Evolutionary conservation across 2,888 invertebrate species (phyloP), one percentile per base, ranked within the genome.

Genomic region (Aphidius colemani): DNA sequence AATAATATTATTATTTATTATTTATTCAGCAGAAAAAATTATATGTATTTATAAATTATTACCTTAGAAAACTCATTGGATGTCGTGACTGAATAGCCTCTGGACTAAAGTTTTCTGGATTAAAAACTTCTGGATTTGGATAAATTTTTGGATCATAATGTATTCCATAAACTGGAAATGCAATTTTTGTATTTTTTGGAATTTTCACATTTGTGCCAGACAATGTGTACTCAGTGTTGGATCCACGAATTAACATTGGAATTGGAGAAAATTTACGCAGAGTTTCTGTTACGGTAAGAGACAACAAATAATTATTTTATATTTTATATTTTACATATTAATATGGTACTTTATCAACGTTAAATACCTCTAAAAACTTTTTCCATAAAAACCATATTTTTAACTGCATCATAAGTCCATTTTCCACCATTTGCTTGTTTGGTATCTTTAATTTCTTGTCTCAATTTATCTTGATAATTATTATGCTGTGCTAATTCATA

Each of bases 261-360:
- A 78, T 74, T 3, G 83, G 81, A 55, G 85, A 84, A 72, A 83
- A 83, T 57, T 81, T 78, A 13, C 85, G 75, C 30, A 85, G 70
- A 0, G 84, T 82, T 73, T 85, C 85, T 83, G 13, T 18, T 18
- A 18, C 13, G 13, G 13, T 18, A 53, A 7, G 11, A 30, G 1
- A 30, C n/a, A 10, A n/a, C 7, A n/a, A 58, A 45, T 44, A 3
- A 30, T 5, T 18, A 18, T 5, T 30, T 5, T 3, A 30, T 30
- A 30, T 30, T 30, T 30, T 0, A 5, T 30, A 18, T 18, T 18
- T 18, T 3, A 18, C 18, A 18, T 18, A 5, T 4, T 56, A n/a
- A 3, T 11, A 50, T 10, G n/a, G n/a, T 59, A 2, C 2, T 18
- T 8, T 40, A 43, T 10, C 4, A 56, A 39, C 3, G n/a, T 7